Evolutionary conservation across 1,140 invertebrate genomes (phyloP), one percentile per base, ranked within the genome.

Genomic region (Apis cerana): DNA sequence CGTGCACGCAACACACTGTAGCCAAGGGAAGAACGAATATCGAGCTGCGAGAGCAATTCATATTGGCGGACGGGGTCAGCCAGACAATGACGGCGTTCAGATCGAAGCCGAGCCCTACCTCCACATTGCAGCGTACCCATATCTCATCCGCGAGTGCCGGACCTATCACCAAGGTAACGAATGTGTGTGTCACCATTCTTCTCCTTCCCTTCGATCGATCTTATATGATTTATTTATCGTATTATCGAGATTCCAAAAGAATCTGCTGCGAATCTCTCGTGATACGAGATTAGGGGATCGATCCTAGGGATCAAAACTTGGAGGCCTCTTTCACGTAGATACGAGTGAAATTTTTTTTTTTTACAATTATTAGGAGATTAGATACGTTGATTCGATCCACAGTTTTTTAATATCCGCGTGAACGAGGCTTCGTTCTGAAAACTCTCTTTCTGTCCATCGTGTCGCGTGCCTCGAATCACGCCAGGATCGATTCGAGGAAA

Each of bases 11-110:
- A 95, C 90, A 94, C 91, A 94, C 93, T 99, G 89, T 93, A 94
- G 99, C 98, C 95, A 99, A 99, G 96, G 99, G 99, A 96, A 97
- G 99, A 95, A 99, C 99, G 94, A 99, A 99, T 96, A 98, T 99
- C 95, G 99, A 99, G 95, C 97, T 99, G 92, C 96, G 99, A 90
- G 99, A 99, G 95, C 98, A 99, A 96, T 99, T 99, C 95, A 99
- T 99, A 94, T 95, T 99, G 95, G 98, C 99, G 89, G 97, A 99
- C 94, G 98, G 98, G 92, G 98, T 99, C 85, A 99, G 98, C 92
- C 98, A 99, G 95, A 97, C 97, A 91, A 99, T 99, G 98, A 97
- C 98, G 90, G 97, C 98, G 89, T 99, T 99, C 96, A 97, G 97
- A 95, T 97, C 97, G 94, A 97, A 97, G 92, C 96, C 97, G 93